Percentiles rank a stretch among this genome's conserved stretches.
phyloP scores from a whole-genome alignment of 2,888 invertebrate genomes.

The Noctua janthe region DNA sequence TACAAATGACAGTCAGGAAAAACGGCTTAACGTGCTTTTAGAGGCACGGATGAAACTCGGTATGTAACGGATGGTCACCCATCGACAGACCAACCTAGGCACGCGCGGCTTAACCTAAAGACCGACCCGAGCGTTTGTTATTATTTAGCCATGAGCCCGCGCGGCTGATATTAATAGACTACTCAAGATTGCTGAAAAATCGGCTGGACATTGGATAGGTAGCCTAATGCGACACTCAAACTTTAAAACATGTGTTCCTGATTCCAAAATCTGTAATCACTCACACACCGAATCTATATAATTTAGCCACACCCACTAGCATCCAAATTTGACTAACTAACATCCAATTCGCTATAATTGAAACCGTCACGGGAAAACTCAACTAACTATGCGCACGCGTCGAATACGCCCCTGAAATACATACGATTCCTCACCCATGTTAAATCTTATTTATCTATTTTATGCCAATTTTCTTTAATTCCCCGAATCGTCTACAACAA shows the following conservation, averaged over 20 bases:
- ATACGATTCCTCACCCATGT: slow-evolving; percentile 79
- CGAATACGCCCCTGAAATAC: slow-evolving; percentile 84
- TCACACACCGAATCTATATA: not conserved
- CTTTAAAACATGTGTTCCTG: not conserved
- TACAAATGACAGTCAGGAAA: too few species aligned
- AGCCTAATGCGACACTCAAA: not conserved
- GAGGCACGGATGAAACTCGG: too few species aligned
- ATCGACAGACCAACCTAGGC: too few species aligned
- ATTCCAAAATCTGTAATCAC: not conserved
- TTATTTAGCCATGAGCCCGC: too few species aligned
- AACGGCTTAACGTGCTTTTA: too few species aligned
- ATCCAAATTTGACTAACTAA: slow-evolving; percentile 45
- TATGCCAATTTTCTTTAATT: slow-evolving; percentile 75
- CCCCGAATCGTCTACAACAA: not conserved
- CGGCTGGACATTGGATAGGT: not conserved
- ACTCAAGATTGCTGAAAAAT: not conserved
- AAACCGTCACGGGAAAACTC: slow-evolving; percentile 84
- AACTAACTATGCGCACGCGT: slow-evolving; percentile 84
- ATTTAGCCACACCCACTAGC: slow-evolving; percentile 41
- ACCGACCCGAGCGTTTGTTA: too few species aligned
- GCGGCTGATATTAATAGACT: not conserved
- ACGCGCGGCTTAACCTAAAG: too few species aligned
- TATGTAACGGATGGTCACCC: too few species aligned
- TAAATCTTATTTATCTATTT: slow-evolving; percentile 85
- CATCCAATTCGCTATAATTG: slow-evolving; percentile 71